These are phyloP conservation scores for Carassius gibelio DNA, from an alignment of 2,113 vertebrate genomes.

Conservation along the genomic window DNA sequence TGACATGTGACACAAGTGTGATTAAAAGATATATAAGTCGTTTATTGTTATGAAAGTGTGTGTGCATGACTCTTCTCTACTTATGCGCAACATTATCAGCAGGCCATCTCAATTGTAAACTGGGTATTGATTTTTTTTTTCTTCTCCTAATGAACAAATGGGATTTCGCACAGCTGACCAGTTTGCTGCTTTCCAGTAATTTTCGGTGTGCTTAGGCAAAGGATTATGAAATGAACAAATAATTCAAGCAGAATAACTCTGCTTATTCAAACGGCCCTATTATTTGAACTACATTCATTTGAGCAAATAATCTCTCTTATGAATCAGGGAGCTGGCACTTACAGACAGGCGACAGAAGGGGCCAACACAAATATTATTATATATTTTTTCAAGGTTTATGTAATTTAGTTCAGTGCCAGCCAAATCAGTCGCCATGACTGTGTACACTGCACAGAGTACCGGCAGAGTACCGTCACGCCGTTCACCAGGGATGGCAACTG, in stretches of 20 bases:
- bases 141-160: slow-evolving; percentile 77
- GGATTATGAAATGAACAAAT: slow-evolving; percentile 82
- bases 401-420: slow-evolving; percentile 75
- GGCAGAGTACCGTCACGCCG: slow-evolving; percentile 54
- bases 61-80: slow-evolving; percentile 30
- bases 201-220: slow-evolving; percentile 78
- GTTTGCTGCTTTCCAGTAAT: slow-evolving; percentile 83
- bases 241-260: slow-evolving; percentile 76
- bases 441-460: slow-evolving; percentile 63
- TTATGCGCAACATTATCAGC: slow-evolving; percentile 59
- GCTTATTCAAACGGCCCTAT: slow-evolving; percentile 76
- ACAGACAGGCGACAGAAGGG: slow-evolving; percentile 57
- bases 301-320: slow-evolving; percentile 79
- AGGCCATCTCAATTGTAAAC: slow-evolving; percentile 64
- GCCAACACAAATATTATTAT: slow-evolving; percentile 76
- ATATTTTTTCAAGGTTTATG: slow-evolving; percentile 72
- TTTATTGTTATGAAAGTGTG: slow-evolving; percentile 41
- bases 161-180: slow-evolving; percentile 83
- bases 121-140: slow-evolving; percentile 70
- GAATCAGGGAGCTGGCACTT: slow-evolving; percentile 69
- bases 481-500: slow-evolving; percentile 29
- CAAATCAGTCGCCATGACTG: slow-evolving; percentile 77
- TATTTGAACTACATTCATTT: slow-evolving; percentile 82
- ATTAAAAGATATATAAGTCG: slow-evolving; percentile 42
- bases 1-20: slow-evolving; percentile 25